Evolutionary conservation across 2,113 vertebrate species (phyloP).

Genomic region (Stercorarius parasiticus): DNA sequence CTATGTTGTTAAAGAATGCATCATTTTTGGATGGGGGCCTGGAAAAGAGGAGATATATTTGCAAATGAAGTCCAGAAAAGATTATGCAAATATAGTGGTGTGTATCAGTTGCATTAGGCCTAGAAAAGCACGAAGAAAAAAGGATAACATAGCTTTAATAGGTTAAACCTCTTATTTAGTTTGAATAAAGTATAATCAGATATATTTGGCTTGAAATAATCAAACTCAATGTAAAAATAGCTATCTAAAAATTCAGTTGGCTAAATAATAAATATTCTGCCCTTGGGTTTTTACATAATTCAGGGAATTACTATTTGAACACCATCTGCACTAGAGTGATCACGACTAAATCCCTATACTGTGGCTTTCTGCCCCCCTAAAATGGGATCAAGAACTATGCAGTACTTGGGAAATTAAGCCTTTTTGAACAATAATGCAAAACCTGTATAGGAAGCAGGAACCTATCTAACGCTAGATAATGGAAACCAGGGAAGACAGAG

Average conservation of each 20-base stretch:
- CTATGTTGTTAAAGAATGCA: neutral
- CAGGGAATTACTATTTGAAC: neutral
- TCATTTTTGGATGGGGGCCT: fast-evolving
- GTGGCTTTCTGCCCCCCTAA: neutral
- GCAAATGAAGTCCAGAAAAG: neutral
- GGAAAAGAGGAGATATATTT: neutral
- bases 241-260: neutral
- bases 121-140: neutral
- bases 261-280: neutral
- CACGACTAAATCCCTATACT: neutral
- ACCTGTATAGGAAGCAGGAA: neutral
- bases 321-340: neutral
- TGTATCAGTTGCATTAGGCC: neutral
- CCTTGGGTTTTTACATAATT: neutral
- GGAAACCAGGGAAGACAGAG: neutral
- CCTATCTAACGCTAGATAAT: neutral
- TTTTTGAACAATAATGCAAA: neutral
- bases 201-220: neutral
- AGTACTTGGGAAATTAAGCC: neutral
- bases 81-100: neutral
- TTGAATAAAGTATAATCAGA: neutral
- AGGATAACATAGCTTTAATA: neutral
- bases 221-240: neutral
- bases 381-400: neutral
- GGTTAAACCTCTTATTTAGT: neutral